Evolutionary conservation across 2,113 vertebrate species (phyloP), one percentile per base, ranked within the genome.

Genomic region (Columbina picui): DNA sequence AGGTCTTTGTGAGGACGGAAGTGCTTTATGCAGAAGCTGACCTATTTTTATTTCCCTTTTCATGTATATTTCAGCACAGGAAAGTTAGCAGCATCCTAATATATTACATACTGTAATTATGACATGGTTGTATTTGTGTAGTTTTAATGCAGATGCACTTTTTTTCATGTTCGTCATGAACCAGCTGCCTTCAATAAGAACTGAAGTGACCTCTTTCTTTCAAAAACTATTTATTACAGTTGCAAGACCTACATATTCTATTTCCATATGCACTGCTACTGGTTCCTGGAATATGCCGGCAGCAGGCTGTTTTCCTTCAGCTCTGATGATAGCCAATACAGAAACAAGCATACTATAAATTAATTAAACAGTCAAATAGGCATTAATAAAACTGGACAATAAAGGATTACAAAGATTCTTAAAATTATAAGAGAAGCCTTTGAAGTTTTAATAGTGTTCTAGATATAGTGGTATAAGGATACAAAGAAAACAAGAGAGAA

Each of bases 131-230:
- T 96, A 95, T 97, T 96, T 98, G 22, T 86, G 75, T 77, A 92
- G 73, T 94, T 97, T 89, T 75, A 95, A 82, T 90, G 87, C 80
- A 94, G 85, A 96, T 92, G 86, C 89, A 87, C 50, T 92, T 94
- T 39, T 87, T 88, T 82, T 86, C 71, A 49, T 63, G 80, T 63
- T 96, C 67, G 83, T 9, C 26, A 59, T 88, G 87, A 97, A 81
- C 68, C 86, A 96, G 78, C 93, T 96, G 85, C 85, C 91, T 97
- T 75, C 68, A 64, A 89, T 87, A 92, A 96, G 89, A 95, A 94
- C 94, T 97, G 92, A 96, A 97, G 84, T 95, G 94, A 95, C 96
- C 95, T 96, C 93, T 94, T 98, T 98, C 96, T 97, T 97, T 98
- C 94, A 97, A 95, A 98, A 97, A 87, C 86, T 96, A 96, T 97